Percentiles rank a stretch among this genome's conserved stretches.
Conservation (phyloP, 2,797 vertebrate species). For the Octomys mimax region DNA sequence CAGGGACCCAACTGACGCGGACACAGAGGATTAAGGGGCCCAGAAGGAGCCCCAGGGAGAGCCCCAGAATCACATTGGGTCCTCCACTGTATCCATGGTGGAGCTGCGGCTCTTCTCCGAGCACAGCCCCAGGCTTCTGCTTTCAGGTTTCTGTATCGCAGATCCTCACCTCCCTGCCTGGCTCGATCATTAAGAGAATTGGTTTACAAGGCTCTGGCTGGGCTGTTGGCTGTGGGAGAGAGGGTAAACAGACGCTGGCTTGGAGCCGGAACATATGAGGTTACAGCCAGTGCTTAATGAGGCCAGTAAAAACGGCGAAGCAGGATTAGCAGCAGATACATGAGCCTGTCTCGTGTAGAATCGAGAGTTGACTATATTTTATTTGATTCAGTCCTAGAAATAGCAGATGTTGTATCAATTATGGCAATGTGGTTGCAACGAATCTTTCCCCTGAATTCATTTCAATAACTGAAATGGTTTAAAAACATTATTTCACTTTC, state of each 20-base stretch:
- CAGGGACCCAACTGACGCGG: accelerated
- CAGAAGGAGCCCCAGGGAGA: not conserved
- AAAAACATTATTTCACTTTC: slow-evolving; percentile 42
- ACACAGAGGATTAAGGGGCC: not conserved
- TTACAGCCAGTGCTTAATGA: slow-evolving; percentile 77
- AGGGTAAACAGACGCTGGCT: slow-evolving; percentile 70
- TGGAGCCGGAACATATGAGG: slow-evolving; percentile 73
- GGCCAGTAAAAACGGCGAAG: slow-evolving; percentile 73
- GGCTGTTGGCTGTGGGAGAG: slow-evolving; percentile 71
- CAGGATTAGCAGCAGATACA: slow-evolving; percentile 74
- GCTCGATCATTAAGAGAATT: slow-evolving; percentile 76
- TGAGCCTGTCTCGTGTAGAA: slow-evolving; percentile 15
- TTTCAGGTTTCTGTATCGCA: not conserved
- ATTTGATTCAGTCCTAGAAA: slow-evolving; percentile 68
- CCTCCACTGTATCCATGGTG: not conserved
- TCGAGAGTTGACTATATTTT: slow-evolving; percentile 68
- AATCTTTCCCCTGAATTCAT: slow-evolving; percentile 65
- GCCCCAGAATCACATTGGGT: not conserved
- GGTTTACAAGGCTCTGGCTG: slow-evolving; percentile 77
- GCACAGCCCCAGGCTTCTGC: not conserved
- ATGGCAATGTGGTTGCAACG: slow-evolving; percentile 42
- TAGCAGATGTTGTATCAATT: slow-evolving; percentile 69
- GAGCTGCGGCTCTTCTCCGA: accelerated
- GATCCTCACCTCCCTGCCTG: slow-evolving; percentile 34
- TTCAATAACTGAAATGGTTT: slow-evolving; percentile 56